Conservation (phyloP, 2,888 invertebrate species). For the Myopa testacea region DNA sequence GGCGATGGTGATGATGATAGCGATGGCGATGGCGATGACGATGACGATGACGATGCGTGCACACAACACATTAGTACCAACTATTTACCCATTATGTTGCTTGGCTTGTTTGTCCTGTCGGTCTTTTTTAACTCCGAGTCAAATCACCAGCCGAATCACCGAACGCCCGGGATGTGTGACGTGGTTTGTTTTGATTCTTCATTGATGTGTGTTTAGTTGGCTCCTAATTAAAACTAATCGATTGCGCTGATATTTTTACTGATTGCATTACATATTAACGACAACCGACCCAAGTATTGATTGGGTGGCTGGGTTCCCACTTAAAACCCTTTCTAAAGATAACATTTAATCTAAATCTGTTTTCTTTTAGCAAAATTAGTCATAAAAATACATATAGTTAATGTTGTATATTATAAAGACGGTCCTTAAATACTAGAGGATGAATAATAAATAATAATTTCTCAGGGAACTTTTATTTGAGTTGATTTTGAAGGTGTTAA, state of each 20-base stretch:
- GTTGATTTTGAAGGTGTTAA: too few species aligned
- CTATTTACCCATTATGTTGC: slow-evolving; percentile 35
- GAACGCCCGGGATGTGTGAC: slow-evolving; percentile 13
- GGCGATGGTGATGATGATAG: neutral
- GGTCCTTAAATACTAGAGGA: too few species aligned
- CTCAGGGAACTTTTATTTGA: too few species aligned
- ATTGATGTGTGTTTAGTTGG: neutral
- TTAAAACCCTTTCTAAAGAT: too few species aligned
- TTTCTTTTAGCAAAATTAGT: too few species aligned
- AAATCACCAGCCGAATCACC: neutral
- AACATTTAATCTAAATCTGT: too few species aligned
- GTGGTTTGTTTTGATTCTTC: slow-evolving; percentile 3
- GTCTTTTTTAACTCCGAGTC: slow-evolving; percentile 23
- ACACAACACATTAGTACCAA: slow-evolving; percentile 30
- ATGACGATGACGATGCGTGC: slow-evolving; percentile 14
- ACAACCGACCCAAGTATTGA: too few species aligned
- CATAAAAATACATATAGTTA: too few species aligned
- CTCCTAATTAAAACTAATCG: slow-evolving; percentile 25
- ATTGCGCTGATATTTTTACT: neutral
- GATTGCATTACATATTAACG: too few species aligned
- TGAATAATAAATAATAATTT: too few species aligned
- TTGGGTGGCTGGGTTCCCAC: too few species aligned
- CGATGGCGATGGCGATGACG: neutral
- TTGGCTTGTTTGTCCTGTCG: slow-evolving; percentile 16
- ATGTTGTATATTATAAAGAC: too few species aligned